Conservation (phyloP, 2,797 vertebrate genomes). For the Enteromius unitaeniatus region DNA sequence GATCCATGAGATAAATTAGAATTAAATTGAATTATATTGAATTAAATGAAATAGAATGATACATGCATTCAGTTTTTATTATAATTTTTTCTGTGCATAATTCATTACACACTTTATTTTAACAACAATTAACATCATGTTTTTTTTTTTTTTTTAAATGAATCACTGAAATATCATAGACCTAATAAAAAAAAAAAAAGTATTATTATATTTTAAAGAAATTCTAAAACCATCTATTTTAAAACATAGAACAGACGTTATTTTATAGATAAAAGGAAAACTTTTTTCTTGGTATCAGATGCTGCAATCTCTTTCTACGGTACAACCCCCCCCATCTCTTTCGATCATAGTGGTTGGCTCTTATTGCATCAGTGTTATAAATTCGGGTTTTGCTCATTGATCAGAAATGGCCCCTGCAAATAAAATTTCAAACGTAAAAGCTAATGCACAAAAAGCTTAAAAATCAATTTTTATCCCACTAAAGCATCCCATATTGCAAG, state of each 20-base stretch:
- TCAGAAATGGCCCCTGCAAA: constrained; percentile 83
- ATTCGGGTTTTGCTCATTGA: constrained; percentile 83
- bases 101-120: background rate
- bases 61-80: background rate
- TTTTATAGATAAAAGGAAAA: constrained; percentile 9
- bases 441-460: constrained; percentile 86
- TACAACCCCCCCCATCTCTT: background rate
- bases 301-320: background rate
- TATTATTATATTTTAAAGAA: too few relatives aligned
- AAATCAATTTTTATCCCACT: constrained; percentile 87
- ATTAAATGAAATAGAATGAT: background rate
- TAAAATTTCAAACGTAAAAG: constrained; percentile 83
- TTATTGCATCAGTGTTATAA: constrained; percentile 81
- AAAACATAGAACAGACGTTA: background rate
- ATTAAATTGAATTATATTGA: background rate
- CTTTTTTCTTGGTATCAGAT: constrained; percentile 38
- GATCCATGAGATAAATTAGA: background rate
- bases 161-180: background rate
- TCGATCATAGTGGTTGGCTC: constrained; percentile 50
- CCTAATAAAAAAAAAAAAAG: background rate
- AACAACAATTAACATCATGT: background rate
- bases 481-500: constrained; percentile 78
- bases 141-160: background rate
- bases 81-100: background rate
- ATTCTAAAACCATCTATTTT: background rate